These are phyloP conservation scores for Lerista edwardsae DNA, from an alignment of 2,797 vertebrate genomes.

Conservation along the genomic window DNA sequence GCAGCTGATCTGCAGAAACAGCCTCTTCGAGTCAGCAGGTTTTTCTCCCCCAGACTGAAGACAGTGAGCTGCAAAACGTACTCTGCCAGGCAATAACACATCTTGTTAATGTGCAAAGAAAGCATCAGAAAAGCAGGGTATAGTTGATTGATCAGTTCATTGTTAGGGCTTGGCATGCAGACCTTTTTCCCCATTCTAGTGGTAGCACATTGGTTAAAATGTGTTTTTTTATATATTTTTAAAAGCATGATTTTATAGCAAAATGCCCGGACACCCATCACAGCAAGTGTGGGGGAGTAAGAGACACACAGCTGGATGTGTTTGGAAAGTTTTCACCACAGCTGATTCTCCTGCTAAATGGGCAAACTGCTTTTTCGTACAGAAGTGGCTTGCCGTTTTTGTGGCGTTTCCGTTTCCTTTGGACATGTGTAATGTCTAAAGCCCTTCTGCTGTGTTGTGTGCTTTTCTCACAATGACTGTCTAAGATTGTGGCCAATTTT, in stretches of 20 bases:
- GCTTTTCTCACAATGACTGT: not conserved
- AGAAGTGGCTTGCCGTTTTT: not conserved
- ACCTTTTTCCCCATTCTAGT: not conserved
- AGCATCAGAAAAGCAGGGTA: not conserved
- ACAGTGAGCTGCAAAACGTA: not conserved
- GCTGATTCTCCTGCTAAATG: not conserved
- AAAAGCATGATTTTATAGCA: not conserved
- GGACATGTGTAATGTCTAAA: no score
- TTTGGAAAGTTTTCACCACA: not conserved
- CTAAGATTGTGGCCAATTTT: not conserved
- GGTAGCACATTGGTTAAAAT: not conserved
- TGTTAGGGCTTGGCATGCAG: not conserved
- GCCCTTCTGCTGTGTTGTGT: not conserved
- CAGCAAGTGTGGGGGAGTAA: not conserved
- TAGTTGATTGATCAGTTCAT: not conserved
- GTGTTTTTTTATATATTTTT: not conserved
- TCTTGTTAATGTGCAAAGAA: not conserved
- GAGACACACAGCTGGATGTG: not conserved
- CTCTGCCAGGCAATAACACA: not conserved
- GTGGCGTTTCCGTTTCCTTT: not conserved
- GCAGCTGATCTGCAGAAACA: slow-evolving; percentile 23
- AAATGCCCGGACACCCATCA: no score
- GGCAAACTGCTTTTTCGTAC: not conserved
- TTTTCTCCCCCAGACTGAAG: slow-evolving; percentile 33
- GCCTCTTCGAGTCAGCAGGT: not conserved